A percentile compares a stretch with the other conserved stretches of the same genome.
These are phyloP conservation scores for Flexamia atlantica DNA, from an alignment of 2,888 invertebrate genomes.

Conservation along the genomic window DNA sequence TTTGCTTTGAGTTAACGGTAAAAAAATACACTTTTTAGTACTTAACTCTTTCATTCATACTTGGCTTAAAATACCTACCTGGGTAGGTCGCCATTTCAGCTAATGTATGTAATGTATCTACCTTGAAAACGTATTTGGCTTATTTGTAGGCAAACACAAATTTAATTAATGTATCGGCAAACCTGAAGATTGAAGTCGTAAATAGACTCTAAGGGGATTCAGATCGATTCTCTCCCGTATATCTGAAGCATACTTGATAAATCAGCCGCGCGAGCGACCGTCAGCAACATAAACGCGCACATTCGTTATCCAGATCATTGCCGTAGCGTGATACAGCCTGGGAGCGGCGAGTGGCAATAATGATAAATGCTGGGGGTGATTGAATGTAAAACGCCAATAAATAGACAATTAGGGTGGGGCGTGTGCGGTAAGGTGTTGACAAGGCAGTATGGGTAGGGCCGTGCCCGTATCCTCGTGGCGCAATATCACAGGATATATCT, in stretches of 20 bases:
- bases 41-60: too few relatives aligned
- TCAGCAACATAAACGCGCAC: not conserved
- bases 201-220: too few relatives aligned
- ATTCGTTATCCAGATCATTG: not conserved
- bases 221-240: too few relatives aligned
- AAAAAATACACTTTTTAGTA: too few relatives aligned
- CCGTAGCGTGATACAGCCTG: not conserved
- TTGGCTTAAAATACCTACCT: too few relatives aligned
- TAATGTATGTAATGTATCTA: too few relatives aligned
- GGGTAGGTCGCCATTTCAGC: too few relatives aligned
- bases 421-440: slow-evolving; percentile 39
- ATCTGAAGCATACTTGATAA: not conserved
- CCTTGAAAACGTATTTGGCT: too few relatives aligned
- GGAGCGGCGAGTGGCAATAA: slow-evolving; percentile 10
- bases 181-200: too few relatives aligned
- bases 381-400: slow-evolving; percentile 47
- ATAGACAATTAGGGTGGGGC: slow-evolving; percentile 48
- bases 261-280: not conserved
- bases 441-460: not conserved
- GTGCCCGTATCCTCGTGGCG: not conserved
- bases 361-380: slow-evolving; percentile 38
- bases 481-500: slow-evolving; percentile 16
- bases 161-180: too few relatives aligned
- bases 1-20: too few relatives aligned
- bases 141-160: too few relatives aligned